Evolutionary conservation across 1,140 invertebrate species (phyloP).

Genomic region (Brachionus paranguensis): DNA sequence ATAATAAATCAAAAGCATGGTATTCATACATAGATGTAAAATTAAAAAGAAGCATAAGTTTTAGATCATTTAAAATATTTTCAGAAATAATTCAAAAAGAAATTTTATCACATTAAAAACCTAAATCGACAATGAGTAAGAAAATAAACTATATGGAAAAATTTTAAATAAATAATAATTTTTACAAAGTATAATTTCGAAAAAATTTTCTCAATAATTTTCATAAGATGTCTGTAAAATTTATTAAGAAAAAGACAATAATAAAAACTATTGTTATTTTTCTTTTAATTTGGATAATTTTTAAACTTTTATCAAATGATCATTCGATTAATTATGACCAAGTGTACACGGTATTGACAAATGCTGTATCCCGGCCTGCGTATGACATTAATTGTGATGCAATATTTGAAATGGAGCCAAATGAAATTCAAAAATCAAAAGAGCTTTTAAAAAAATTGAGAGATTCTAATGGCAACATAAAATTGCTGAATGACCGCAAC

Average conservation of each 20-base stretch:
- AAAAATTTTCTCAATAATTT: too few species aligned
- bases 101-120: too few species aligned
- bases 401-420: slow-evolving; percentile 37
- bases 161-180: too few species aligned
- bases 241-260: neutral
- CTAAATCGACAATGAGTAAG: too few species aligned
- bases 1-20: neutral
- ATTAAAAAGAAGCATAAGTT: too few species aligned
- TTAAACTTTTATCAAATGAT: neutral
- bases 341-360: neutral
- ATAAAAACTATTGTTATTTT: neutral
- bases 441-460: neutral
- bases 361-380: neutral
- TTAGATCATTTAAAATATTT: too few species aligned
- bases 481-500: neutral
- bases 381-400: slow-evolving; percentile 30
- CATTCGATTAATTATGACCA: neutral
- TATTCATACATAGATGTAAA: neutral
- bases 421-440: slow-evolving; percentile 7
- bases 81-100: too few species aligned
- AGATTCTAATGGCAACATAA: neutral
- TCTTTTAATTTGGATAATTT: neutral
- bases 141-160: too few species aligned
- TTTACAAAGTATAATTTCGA: too few species aligned
- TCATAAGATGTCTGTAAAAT: too few species aligned